Conservation (phyloP, 2,113 vertebrate genomes). For the Oreochromis aureus region DNA sequence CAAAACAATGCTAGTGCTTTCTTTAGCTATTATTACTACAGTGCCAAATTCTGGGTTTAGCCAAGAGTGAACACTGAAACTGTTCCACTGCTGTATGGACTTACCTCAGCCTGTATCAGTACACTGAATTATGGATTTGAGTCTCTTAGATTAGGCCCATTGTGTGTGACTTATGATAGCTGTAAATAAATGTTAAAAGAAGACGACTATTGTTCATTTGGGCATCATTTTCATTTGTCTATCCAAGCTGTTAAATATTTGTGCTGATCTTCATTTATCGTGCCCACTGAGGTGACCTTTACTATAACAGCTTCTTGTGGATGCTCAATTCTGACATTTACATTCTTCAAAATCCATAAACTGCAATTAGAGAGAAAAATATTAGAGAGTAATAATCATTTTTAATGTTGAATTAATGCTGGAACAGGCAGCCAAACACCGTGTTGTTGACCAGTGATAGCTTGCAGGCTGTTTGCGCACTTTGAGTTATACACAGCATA, state of each 20-base stretch:
- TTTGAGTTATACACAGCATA: not conserved
- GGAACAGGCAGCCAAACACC: not conserved
- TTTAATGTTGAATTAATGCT: not conserved
- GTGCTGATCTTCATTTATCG: not conserved
- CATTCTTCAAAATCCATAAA: not conserved
- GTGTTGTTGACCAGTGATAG: not conserved
- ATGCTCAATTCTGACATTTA: not conserved
- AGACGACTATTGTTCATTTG: not conserved
- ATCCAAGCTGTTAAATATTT: not conserved
- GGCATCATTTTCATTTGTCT: not conserved
- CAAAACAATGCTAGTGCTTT: not conserved
- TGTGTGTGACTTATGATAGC: not conserved
- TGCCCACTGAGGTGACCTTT: not conserved
- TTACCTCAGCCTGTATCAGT: not conserved
- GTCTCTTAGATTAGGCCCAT: not conserved
- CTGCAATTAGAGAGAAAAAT: not conserved
- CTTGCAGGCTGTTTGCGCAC: not conserved
- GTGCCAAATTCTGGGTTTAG: not conserved
- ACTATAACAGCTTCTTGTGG: not conserved
- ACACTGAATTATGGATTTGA: not conserved
- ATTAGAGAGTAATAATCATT: not conserved
- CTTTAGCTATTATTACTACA: not conserved
- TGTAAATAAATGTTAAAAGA: slow-evolving; percentile 46
- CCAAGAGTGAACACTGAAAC: not conserved
- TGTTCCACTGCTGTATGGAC: not conserved